Base-by-base conservation (phyloP, 2,113 vertebrate species). In the Zootoca vivipara region DNA sequence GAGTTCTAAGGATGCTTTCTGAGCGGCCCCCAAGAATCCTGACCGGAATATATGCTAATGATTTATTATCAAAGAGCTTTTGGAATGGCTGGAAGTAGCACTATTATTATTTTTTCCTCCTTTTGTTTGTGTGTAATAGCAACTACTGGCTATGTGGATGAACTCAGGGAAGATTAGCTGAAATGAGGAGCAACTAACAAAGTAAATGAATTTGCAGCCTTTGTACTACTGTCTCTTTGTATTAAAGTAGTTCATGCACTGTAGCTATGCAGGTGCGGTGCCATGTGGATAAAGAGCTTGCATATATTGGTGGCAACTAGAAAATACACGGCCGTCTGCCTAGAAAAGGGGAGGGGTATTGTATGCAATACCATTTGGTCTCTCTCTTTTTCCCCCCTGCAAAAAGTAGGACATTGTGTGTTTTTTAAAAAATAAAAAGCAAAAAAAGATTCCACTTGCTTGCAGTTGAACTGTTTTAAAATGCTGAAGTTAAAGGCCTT, bases 401-500 rank as follows among this genome's bases (percentile, higher is more conserved):
- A 78, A 83, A 67, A 83, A 77, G 72, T 83, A 62, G 58, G 40
- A 77, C 46, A 52, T 52, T 52, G 46, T 52, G 46, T 10, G 46
- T 52, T 35, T 13, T 83, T 88, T 67, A 78, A 83, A 77, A 78
- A 18, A 69, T 77, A 56, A 18, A n/a, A 78, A 56, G 7, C 78
- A 9, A 52, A 52, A 52, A 52, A 22, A 72, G 69, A 86, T 38
- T 89, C 0, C 74, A 5, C 65, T 33, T 0, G 85, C 94, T 82
- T 52, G 92, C 93, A 46, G 88, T 2, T 12, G 78, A 69, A 90
- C 89, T 13, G 5, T 82, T 42, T 72, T 93, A 98, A 94, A 95
- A 99, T 99, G 99, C 95, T 99, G 96, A 99, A 98, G 97, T 95
- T 99, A 85, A 99, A 99, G 97, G 97, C 98, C 75, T 98, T 99